Percentiles rank a stretch among this genome's conserved stretches.
Conservation (phyloP, 2,113 vertebrate species). For the Hydropotes inermis region DNA sequence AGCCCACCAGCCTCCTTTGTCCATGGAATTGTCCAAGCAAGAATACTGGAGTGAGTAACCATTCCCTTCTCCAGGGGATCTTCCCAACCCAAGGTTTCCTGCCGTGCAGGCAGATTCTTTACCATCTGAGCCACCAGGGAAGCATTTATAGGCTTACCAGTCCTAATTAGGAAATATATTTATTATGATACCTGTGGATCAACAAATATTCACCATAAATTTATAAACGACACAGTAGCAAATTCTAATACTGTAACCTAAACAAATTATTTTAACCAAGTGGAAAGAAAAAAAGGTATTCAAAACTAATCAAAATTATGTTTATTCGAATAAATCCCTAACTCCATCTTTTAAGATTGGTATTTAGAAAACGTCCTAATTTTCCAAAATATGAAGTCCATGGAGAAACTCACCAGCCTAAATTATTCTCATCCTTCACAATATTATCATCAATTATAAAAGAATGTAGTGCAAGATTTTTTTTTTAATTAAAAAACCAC, state of each 20-base stretch:
- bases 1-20: not conserved
- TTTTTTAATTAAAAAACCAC: not conserved
- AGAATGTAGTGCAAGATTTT: not conserved
- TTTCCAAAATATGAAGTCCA: conserved; percentile 32
- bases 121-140: not conserved
- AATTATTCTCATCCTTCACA: conserved; percentile 23
- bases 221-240: conserved; percentile 26
- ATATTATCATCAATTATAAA: conserved; percentile 23
- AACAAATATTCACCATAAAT: conserved; percentile 16
- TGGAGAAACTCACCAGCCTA: conserved; percentile 37
- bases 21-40: not conserved
- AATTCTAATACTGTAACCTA: conserved; percentile 40
- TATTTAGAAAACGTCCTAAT: conserved; percentile 48
- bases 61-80: not conserved
- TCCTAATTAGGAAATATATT: not conserved
- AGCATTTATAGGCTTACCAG: not conserved
- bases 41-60: not conserved
- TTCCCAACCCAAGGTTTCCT: not conserved
- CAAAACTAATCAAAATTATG: conserved; percentile 32
- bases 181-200: conserved; percentile 2
- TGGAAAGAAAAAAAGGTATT: conserved; percentile 31
- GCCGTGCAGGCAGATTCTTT: not conserved
- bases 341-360: conserved; percentile 44
- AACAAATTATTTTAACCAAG: conserved; percentile 8
- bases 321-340: conserved; percentile 44